Percentiles rank a stretch among this genome's conserved stretches.
Conservation (phyloP, 2,888 invertebrate species). For the Morinoia aosen region DNA sequence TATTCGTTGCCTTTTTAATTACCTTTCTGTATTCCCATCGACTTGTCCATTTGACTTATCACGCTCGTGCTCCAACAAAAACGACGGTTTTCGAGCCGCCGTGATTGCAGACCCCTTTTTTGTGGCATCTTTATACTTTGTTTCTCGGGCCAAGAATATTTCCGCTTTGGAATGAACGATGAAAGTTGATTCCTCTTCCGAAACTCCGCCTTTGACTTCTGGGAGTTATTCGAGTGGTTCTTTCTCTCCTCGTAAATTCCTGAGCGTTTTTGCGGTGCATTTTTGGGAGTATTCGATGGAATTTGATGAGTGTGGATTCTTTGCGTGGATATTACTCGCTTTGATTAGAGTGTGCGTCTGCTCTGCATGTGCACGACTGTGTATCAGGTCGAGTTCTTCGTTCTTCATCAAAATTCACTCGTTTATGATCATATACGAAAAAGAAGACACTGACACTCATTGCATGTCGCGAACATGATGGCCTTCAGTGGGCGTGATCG, state of each 20-base stretch:
- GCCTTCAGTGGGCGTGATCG: no score
- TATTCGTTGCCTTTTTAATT: not conserved
- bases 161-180: not conserved
- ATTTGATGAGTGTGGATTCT: not conserved
- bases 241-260: not conserved
- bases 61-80: not conserved
- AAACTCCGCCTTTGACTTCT: not conserved
- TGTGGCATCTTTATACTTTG: not conserved
- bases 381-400: not conserved
- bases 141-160: not conserved
- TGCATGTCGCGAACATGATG: no score
- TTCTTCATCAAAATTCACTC: not conserved
- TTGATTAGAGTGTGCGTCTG: not conserved
- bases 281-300: not conserved
- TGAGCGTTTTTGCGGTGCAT: not conserved
- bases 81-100: not conserved
- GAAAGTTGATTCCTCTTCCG: slow-evolving; percentile 10
- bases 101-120: not conserved
- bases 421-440: not conserved
- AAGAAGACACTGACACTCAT: not conserved
- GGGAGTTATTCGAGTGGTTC: not conserved
- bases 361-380: not conserved
- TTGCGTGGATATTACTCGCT: not conserved
- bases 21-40: not conserved
- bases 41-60: not conserved